Evolutionary conservation across 2,113 vertebrate species (phyloP).

Genomic region (Nymphicus hollandicus): DNA sequence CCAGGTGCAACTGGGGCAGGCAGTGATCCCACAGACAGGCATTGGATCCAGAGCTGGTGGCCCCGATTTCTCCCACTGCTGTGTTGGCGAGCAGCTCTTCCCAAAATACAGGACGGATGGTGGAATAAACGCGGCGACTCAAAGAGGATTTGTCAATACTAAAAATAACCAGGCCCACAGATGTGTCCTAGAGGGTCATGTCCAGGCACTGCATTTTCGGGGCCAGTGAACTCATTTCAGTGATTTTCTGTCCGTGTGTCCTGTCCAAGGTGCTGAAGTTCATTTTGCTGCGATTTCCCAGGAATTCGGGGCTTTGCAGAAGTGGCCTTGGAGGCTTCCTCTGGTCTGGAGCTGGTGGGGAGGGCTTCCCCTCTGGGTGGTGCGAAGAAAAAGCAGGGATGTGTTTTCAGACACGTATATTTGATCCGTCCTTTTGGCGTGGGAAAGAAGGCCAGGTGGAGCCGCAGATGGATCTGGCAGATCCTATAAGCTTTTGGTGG

Average conservation of each 20-base stretch:
- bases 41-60: background rate
- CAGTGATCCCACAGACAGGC: background rate
- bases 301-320: conserved; percentile 1
- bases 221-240: background rate
- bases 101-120: conserved; percentile 20
- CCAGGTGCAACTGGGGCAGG: background rate
- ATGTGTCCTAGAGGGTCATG: conserved; percentile 54
- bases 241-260: background rate
- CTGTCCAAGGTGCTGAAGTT: conserved; percentile 72
- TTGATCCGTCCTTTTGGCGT: conserved; percentile 64
- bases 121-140: conserved; percentile 39
- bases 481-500: conserved; percentile 66
- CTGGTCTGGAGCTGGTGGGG: fast-evolving
- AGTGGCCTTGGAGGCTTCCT: background rate
- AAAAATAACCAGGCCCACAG: conserved; percentile 68
- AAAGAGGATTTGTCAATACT: conserved; percentile 72
- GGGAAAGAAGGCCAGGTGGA: conserved; percentile 56
- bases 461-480: conserved; percentile 55
- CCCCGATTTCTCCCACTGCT: background rate
- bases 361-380: background rate
- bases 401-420: conserved; percentile 61
- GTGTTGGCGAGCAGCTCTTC: background rate
- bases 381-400: background rate
- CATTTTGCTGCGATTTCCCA: background rate
- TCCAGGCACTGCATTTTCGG: conserved; percentile 12